Evolutionary conservation across 2,113 vertebrate genomes (phyloP), one percentile per base, ranked within the genome.

Genomic region (Romanogobio albipinnatus): DNA sequence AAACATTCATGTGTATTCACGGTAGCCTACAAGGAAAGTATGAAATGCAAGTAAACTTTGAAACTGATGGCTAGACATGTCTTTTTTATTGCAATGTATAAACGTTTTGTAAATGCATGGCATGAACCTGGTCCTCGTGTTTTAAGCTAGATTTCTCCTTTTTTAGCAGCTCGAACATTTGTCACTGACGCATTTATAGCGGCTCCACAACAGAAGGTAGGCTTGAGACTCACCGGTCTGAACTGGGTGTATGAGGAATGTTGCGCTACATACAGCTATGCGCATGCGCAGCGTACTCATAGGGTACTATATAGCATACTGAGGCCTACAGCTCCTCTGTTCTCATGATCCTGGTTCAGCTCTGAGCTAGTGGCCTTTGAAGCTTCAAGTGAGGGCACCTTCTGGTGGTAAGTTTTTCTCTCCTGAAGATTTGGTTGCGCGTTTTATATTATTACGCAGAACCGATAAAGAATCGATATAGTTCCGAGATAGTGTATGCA

Each of bases 231-330:
- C 62, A 39, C 79, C 61, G 24, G 26, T 81, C 26, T 81, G 62
- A 53, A 68, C 62, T 71, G 81, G 47, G 64, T 39, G 81, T 71
- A 56, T 58, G 66, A 58, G 81, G 81, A 82, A 68, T 75, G 84
- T 81, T 76, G 78, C 29, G 68, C 84, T 43, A 39, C 10, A 62
- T 61, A n/a, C 17, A 13, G 22, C 56, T 85, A 36, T 8, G 78
- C 87, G 87, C 87, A 88, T 88, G 87, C 79, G 87, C 87, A 74
- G 33, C 47, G 45, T n/a, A 8, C 70, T 87, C 56, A 45, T 59
- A 70, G 76, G 75, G 53, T 53, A 45, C 81, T 71, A 82, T 51
- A 81, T 82, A 43, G 66, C 81, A 58, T 68, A 56, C 43, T 17
- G 80, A 76, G 80, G 84, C 87, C 85, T 86, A 75, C 78, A 82